A percentile compares a stretch with the other conserved stretches of the same genome.
phyloP scores from a whole-genome alignment of 37 sponge, comb jelly and placozoan species.

The Ianthella basta region DNA sequence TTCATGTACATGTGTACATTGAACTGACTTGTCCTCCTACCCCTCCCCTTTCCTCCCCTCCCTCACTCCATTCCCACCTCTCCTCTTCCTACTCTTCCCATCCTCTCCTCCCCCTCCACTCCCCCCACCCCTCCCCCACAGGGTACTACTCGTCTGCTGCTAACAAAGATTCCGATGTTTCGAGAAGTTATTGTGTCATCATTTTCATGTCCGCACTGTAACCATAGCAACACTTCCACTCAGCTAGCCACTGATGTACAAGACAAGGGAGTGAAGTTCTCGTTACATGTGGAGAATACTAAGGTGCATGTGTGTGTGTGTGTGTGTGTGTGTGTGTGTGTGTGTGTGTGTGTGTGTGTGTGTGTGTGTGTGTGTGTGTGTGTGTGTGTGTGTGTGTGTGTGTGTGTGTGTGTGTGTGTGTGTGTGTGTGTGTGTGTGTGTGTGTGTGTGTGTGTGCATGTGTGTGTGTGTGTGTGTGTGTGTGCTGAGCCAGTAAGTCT shows the following conservation, averaged over 20 bases:
- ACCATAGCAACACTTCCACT: slow-evolving; percentile 67
- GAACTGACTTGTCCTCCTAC: too few relatives aligned
- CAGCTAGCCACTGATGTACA: slow-evolving; percentile 73
- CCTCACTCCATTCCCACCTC: too few relatives aligned
- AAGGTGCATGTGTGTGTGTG: slow-evolving; percentile 24
- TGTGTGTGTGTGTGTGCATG: neutral
- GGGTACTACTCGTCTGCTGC: slow-evolving; percentile 85
- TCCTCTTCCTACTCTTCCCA: too few relatives aligned
- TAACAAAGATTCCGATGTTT: slow-evolving; percentile 96
- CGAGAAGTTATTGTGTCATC: slow-evolving; percentile 86
- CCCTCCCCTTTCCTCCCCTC: too few relatives aligned
- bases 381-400: too few relatives aligned
- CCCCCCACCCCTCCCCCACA: slow-evolving; percentile 30
- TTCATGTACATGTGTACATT: too few relatives aligned
- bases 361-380: slow-evolving; percentile 9
- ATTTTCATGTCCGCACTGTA: slow-evolving; percentile 89
- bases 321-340: slow-evolving; percentile 23
- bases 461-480: too few relatives aligned
- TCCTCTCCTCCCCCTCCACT: neutral
- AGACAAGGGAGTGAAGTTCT: slow-evolving; percentile 73
- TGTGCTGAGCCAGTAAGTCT: too few relatives aligned
- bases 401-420: too few relatives aligned
- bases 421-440: too few relatives aligned
- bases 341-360: slow-evolving; percentile 23
- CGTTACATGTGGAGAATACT: slow-evolving; percentile 51